Evolutionary conservation across 2,888 invertebrate species (phyloP).

Genomic region (Listrodromus nycthemerus): DNA sequence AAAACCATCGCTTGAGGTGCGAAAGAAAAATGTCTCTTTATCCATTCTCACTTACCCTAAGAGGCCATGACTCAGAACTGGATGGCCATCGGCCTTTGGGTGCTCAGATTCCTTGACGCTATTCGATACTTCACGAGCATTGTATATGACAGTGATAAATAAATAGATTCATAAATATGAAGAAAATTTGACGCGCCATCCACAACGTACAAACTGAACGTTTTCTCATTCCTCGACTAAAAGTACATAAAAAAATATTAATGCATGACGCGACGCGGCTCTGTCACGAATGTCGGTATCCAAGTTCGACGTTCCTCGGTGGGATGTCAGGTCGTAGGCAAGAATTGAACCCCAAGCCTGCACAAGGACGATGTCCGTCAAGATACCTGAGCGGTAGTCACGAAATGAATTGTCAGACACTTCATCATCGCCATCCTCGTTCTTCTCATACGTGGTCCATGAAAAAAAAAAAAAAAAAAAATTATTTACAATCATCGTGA

Average conservation of each 20-base stretch:
- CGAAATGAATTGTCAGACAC: constrained; percentile 45
- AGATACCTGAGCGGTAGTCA: constrained; percentile 40
- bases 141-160: not conserved
- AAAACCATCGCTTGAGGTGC: not conserved
- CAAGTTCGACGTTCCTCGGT: not conserved
- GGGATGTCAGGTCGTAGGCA: constrained; percentile 1
- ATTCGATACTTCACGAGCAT: not conserved
- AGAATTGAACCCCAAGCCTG: constrained; percentile 2
- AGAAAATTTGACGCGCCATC: not conserved
- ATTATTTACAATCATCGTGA: not conserved
- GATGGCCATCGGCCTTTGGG: not conserved
- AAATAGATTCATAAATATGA: not conserved
- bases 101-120: not conserved
- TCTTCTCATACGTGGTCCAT: not conserved
- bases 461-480: not conserved
- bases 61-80: not conserved
- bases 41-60: not conserved
- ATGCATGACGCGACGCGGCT: constrained; percentile 25
- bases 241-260: not conserved
- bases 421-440: not conserved
- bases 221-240: not conserved
- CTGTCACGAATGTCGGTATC: not conserved
- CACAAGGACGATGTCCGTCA: constrained; percentile 42
- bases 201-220: constrained; percentile 8
- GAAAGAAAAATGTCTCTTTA: not conserved